Conservation (phyloP, 2,797 vertebrate genomes). For the Muscicapa striata region DNA sequence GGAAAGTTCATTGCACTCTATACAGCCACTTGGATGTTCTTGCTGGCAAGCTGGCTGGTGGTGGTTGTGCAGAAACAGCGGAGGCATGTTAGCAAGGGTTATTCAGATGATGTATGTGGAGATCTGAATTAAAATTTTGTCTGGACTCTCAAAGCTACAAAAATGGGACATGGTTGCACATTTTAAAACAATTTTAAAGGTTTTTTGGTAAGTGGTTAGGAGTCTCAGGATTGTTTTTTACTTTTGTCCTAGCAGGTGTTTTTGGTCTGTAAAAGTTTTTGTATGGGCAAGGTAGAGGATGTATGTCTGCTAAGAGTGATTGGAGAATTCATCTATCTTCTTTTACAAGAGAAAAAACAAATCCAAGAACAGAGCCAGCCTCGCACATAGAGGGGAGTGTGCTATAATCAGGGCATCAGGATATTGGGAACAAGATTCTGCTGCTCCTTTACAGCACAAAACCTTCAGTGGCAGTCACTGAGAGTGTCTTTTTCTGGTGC, state of each 20-base stretch:
- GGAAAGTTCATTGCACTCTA: not conserved
- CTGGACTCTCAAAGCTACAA: not conserved
- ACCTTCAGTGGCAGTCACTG: not conserved
- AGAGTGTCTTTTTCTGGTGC: not conserved
- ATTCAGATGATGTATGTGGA: not conserved
- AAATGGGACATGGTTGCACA: not conserved
- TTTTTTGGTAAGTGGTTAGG: not conserved
- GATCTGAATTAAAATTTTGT: not conserved
- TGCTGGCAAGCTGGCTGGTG: not conserved
- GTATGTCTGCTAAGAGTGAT: not conserved
- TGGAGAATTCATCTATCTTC: not conserved
- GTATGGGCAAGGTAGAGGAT: not conserved
- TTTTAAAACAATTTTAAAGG: not conserved
- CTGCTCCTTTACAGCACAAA: not conserved
- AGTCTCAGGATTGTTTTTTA: not conserved
- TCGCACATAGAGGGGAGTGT: accelerated
- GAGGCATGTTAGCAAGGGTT: not conserved
- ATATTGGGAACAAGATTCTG: not conserved
- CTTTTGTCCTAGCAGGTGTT: accelerated
- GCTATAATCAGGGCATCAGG: not conserved
- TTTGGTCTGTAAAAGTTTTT: not conserved
- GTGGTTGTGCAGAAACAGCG: not conserved
- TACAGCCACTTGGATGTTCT: not conserved
- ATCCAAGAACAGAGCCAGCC: not conserved
- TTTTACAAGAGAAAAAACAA: not conserved